phyloP scores from a whole-genome alignment of 2,113 vertebrate species.

The Scopus umbretta region DNA sequence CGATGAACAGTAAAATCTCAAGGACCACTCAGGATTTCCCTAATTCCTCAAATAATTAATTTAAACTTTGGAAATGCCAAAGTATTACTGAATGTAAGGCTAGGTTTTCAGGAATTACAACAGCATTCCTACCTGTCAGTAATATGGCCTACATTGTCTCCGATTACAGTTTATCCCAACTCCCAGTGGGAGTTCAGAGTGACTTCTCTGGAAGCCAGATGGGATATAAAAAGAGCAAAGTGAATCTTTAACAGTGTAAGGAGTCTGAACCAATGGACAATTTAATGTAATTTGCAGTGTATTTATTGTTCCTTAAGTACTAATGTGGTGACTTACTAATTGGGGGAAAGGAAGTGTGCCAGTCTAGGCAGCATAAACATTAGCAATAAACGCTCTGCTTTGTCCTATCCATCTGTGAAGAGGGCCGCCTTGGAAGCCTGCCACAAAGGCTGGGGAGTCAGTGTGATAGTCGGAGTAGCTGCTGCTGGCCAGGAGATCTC shows the following conservation, averaged over 20 bases:
- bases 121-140: not conserved
- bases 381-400: not conserved
- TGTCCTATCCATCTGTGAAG: constrained; percentile 40
- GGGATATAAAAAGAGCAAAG: not conserved
- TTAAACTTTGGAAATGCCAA: not conserved
- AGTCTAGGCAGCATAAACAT: not conserved
- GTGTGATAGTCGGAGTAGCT: constrained; percentile 78
- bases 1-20: not conserved
- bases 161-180: not conserved
- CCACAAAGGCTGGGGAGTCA: constrained; percentile 83
- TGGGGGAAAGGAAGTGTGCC: not conserved
- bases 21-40: not conserved
- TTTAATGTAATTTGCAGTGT: not conserved
- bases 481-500: constrained; percentile 76
- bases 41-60: not conserved
- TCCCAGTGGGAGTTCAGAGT: not conserved
- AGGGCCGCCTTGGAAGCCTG: constrained; percentile 79
- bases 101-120: not conserved
- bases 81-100: not conserved
- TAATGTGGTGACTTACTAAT: not conserved
- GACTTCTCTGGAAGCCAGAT: not conserved
- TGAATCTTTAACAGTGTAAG: not conserved
- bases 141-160: not conserved
- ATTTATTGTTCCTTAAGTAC: not conserved
- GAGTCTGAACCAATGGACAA: not conserved